Percentiles rank a stretch among this genome's conserved stretches.
phyloP scores from a whole-genome alignment of 2,888 invertebrate genomes.

The Phengaris alcon region DNA sequence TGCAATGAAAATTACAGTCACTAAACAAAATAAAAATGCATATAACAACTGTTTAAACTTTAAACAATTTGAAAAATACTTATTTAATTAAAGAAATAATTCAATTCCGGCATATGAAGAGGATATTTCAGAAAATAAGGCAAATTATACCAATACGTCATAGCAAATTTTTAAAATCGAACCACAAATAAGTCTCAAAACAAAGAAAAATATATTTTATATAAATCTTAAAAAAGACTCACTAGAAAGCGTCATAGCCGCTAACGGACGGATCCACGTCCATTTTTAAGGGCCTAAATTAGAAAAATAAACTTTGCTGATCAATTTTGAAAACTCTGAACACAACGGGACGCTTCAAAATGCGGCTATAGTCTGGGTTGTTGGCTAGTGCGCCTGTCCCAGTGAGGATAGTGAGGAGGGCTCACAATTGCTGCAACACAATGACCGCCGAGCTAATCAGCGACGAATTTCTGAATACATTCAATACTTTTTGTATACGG shows the following conservation, averaged over 20 bases:
- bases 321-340: constrained; percentile 16
- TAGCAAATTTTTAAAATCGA: not conserved
- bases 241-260: constrained; percentile 59
- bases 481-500: constrained; percentile 19
- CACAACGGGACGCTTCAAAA: constrained; percentile 48
- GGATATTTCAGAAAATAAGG: too few species aligned
- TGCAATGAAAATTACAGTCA: too few species aligned
- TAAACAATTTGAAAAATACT: too few species aligned
- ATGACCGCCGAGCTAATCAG: constrained; percentile 23
- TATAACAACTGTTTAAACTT: too few species aligned
- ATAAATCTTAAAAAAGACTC: constrained; percentile 43
- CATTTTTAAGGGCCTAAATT: constrained; percentile 46
- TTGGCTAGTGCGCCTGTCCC: constrained; percentile 51
- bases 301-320: constrained; percentile 28
- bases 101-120: too few species aligned
- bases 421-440: constrained; percentile 57
- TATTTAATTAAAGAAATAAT: too few species aligned
- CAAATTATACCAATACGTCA: not conserved
- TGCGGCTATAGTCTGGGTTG: constrained; percentile 53
- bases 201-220: not conserved
- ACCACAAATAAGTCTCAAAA: not conserved
- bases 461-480: constrained; percentile 22
- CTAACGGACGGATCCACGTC: constrained; percentile 47
- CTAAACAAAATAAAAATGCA: too few species aligned
- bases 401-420: constrained; percentile 60